Percentiles rank a stretch among this genome's conserved stretches.
Evolutionary conservation across 2,113 vertebrate genomes (phyloP).

Genomic region (Saccopteryx bilineata): DNA sequence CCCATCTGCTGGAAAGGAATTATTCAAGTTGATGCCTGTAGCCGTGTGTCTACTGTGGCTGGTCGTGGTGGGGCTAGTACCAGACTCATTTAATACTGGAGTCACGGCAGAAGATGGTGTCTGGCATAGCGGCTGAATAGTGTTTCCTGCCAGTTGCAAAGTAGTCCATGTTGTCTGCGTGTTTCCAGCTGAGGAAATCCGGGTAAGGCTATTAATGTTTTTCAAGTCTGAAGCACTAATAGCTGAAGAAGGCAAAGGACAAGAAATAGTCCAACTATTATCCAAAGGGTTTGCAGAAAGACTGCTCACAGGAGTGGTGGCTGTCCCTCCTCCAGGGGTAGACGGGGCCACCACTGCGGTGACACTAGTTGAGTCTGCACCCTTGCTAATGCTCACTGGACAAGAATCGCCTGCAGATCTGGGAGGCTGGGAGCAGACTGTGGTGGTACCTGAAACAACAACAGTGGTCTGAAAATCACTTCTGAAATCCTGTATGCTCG

Average conservation of each 20-base stretch:
- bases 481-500: constrained; percentile 68
- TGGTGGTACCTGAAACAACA: constrained; percentile 47
- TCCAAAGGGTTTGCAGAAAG: constrained; percentile 84
- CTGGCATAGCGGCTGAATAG: constrained; percentile 96
- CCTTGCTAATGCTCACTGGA: constrained; percentile 74
- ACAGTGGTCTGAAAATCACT: constrained; percentile 80
- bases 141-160: constrained; percentile 96
- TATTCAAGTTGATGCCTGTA: constrained; percentile 83
- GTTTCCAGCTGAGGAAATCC: constrained; percentile 91
- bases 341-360: constrained; percentile 13
- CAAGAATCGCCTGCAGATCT: constrained; percentile 65
- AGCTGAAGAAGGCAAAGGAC: constrained; percentile 86
- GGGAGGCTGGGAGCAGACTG: constrained; percentile 77
- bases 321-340: constrained; percentile 81
- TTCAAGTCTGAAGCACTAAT: constrained; percentile 88
- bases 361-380: constrained; percentile 18
- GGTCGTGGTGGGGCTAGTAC: constrained; percentile 66
- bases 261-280: constrained; percentile 87
- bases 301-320: constrained; percentile 80
- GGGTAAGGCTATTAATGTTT: constrained; percentile 87
- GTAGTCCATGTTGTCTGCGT: constrained; percentile 99
- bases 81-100: constrained; percentile 84
- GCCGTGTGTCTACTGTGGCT: constrained; percentile 81
- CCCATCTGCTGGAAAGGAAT: constrained; percentile 86
- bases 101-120: constrained; percentile 86